These are phyloP conservation scores for Notocelia uddmanniana DNA, from an alignment of 2,888 invertebrate genomes.

Conservation along the genomic window DNA sequence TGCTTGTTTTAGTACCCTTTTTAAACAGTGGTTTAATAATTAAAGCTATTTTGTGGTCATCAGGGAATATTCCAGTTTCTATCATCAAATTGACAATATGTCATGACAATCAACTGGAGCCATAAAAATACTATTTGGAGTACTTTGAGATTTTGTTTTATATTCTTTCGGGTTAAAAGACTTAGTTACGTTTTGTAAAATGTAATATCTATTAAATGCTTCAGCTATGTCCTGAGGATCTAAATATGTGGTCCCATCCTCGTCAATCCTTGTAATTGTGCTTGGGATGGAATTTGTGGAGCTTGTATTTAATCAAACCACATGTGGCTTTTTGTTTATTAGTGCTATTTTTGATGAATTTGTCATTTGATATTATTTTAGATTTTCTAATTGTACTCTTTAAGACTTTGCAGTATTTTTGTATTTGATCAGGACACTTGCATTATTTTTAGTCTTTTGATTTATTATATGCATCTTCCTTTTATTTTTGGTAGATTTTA, in stretches of 20 bases:
- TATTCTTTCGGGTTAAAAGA: neutral
- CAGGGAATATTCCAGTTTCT: slow-evolving; percentile 3
- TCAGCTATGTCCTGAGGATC: neutral
- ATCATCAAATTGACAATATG: slow-evolving; percentile 1
- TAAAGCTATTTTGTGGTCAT: too few relatives aligned
- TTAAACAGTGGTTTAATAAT: too few relatives aligned
- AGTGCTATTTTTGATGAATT: slow-evolving; percentile 2
- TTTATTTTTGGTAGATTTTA: slow-evolving; percentile 15
- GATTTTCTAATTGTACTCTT: neutral
- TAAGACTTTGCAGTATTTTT: neutral
- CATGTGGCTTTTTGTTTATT: slow-evolving; percentile 4
- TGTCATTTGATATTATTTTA: slow-evolving; percentile 3
- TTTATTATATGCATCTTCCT: neutral
- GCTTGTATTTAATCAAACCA: neutral
- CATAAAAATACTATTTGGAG: slow-evolving; percentile 15
- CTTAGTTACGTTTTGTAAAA: neutral
- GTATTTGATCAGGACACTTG: too few relatives aligned
- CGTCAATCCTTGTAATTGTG: neutral
- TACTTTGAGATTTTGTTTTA: neutral
- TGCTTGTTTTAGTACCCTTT: too few relatives aligned
- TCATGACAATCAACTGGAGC: neutral
- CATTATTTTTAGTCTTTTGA: neutral
- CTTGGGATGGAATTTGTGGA: neutral
- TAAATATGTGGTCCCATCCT: neutral
- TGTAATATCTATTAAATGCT: slow-evolving; percentile 1